Base-by-base conservation (phyloP, 2,888 invertebrate genomes). In the Mantis religiosa region DNA sequence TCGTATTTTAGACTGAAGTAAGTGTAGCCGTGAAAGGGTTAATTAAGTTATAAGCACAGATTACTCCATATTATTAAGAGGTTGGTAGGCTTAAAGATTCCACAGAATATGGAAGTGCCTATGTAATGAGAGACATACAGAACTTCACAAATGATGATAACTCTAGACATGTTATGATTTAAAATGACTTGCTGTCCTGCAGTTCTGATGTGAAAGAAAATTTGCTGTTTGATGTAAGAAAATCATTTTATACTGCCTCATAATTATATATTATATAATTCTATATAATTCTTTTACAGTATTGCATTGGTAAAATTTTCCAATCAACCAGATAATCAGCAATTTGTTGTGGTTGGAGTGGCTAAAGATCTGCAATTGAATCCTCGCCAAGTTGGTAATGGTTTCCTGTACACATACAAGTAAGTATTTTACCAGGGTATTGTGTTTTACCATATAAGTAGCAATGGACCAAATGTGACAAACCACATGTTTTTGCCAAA, bases 341-440 rank as follows among this genome's bases (percentile, higher is more conserved):
- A 94, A 91, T 96, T 95, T 92, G 93, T 96, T 0, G 95, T 98
- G 2, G 97, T 99, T 3, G 99, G 99, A 15, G 96, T 99, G 28
- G 98, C 98, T 3, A 97, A 97, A 92, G 98, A 99, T 92, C 95
- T 98, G 91, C 96, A 98, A 90, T 94, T 99, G 25, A 98, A 98
- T 92, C 99, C 99, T 0, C 94, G 98, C 88, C 95, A 97, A 54
- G 96, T 97, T 91, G 95, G 95, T 82, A 96, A 97, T 81, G 99
- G 98, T 89, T 97, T 96, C 92, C 94, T 99, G 90, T 97, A 98
- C 92, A 97, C 98, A 0, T 99, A 98, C 93, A 96, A 95, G 95
- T 94, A 91, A 92, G 93, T 20, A 87, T 41, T 12, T 41, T 41
- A 41, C 12, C n/a, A n/a, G n/a, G n/a, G n/a, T n/a, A n/a, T n/a